Evolutionary conservation across 2,888 invertebrate species (phyloP).

Genomic region (Dioctria linearis): DNA sequence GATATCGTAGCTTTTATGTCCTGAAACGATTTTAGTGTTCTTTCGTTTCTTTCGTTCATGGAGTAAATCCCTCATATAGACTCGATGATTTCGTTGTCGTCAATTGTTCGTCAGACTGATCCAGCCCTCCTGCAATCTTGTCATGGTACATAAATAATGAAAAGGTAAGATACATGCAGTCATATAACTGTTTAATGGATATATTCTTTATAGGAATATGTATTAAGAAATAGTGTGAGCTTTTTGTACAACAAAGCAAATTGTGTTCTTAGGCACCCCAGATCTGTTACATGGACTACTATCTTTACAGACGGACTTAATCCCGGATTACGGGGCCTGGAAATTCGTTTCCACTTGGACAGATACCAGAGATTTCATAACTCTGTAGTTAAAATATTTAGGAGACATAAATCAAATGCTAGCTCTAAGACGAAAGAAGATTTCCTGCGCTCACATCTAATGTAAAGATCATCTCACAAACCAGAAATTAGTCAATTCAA

Average conservation of each 20-base stretch:
- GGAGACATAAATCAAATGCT: slow-evolving; percentile 67
- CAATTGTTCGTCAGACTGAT: slow-evolving; percentile 68
- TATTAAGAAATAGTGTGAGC: no score
- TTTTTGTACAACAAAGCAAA: neutral
- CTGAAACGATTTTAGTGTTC: neutral
- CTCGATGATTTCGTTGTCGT: slow-evolving; percentile 67
- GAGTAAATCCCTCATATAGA: slow-evolving; percentile 65
- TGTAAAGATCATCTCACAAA: slow-evolving; percentile 67
- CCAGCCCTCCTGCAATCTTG: slow-evolving; percentile 66
- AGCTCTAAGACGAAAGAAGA: slow-evolving; percentile 64
- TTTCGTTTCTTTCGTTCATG: slow-evolving; percentile 64
- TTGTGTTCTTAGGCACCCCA: slow-evolving; percentile 61
- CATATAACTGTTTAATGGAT: neutral
- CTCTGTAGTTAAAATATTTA: slow-evolving; percentile 64
- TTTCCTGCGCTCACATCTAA: slow-evolving; percentile 63
- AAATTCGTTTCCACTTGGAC: slow-evolving; percentile 67
- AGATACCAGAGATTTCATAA: slow-evolving; percentile 64
- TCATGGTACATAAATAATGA: slow-evolving; percentile 68
- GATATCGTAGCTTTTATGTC: neutral
- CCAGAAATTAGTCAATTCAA: slow-evolving; percentile 66
- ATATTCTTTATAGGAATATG: no score
- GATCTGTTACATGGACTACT: slow-evolving; percentile 66
- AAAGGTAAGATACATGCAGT: slow-evolving; percentile 61
- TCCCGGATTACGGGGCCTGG: slow-evolving; percentile 65
- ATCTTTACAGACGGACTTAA: slow-evolving; percentile 67